Evolutionary conservation across 2,113 vertebrate species (phyloP).

Genomic region (Acanthochromis polyacanthus): DNA sequence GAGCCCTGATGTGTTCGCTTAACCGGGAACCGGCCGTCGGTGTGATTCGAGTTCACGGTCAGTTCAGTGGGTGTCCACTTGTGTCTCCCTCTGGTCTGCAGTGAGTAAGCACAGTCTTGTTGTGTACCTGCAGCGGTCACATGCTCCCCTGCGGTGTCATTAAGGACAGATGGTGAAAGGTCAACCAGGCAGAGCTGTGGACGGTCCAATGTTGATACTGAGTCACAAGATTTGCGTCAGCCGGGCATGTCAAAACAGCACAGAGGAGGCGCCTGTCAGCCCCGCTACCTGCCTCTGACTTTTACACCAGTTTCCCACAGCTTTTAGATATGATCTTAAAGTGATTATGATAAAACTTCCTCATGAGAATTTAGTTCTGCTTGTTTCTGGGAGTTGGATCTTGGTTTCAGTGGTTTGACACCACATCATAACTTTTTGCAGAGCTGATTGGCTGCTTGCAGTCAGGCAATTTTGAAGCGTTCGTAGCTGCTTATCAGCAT

Average conservation of each 20-base stretch:
- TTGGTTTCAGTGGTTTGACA: background rate
- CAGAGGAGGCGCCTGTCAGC: background rate
- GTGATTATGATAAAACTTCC: background rate
- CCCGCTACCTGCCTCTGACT: constrained; percentile 8
- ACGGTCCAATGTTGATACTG: constrained; percentile 18
- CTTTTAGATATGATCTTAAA: background rate
- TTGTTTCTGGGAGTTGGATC: too few relatives aligned
- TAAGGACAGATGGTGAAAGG: constrained; percentile 52
- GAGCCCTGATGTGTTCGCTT: background rate
- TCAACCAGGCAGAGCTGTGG: constrained; percentile 25
- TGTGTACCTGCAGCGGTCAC: constrained; percentile 41
- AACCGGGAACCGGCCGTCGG: background rate
- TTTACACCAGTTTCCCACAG: background rate
- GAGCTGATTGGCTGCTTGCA: background rate
- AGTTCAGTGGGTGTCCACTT: constrained; percentile 6
- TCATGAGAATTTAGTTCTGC: too few relatives aligned
- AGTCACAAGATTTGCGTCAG: constrained; percentile 45
- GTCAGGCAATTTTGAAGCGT: constrained; percentile 2
- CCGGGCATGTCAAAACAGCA: background rate
- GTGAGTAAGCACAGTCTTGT: constrained; percentile 1
- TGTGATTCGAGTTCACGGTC: background rate
- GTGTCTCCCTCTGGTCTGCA: background rate
- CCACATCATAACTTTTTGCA: background rate
- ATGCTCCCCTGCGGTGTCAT: constrained; percentile 17
- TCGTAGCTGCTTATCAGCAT: background rate